Conservation (phyloP, 2,113 vertebrate genomes). For the Odocoileus hemionus region DNA sequence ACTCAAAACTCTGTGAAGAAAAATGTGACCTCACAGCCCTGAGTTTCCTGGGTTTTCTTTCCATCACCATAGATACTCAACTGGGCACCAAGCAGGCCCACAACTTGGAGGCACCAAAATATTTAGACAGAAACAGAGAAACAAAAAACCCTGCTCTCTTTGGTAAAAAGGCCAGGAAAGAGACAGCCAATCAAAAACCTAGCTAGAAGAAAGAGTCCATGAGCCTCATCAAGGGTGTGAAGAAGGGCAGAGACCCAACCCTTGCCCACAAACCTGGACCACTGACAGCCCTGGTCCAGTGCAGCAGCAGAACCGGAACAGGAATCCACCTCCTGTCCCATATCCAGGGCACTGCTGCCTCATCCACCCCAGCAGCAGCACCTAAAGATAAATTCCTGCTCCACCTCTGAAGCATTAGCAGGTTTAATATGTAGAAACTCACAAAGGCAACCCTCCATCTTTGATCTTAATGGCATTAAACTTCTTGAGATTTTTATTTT, state of each 20-base stretch:
- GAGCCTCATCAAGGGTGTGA: rapidly evolving
- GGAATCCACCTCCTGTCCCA: rapidly evolving
- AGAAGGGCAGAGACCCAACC: rapidly evolving
- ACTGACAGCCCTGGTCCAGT: not conserved
- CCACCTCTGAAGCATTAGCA: no score
- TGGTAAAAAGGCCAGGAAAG: not conserved
- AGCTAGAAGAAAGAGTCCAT: rapidly evolving
- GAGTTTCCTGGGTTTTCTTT: not conserved
- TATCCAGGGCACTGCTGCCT: rapidly evolving
- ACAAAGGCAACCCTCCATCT: not conserved
- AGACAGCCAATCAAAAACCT: not conserved
- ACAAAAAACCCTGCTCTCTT: not conserved
- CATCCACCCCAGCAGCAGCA: not conserved
- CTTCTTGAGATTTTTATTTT: not conserved
- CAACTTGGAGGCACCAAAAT: not conserved
- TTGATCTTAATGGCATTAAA: not conserved
- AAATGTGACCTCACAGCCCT: not conserved
- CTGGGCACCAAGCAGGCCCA: not conserved
- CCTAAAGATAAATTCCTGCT: rapidly evolving
- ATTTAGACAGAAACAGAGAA: not conserved
- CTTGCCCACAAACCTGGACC: not conserved
- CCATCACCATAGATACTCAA: not conserved
- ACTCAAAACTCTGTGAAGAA: not conserved
- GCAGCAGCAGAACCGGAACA: not conserved
- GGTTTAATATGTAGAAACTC: not conserved